Conservation (phyloP, 2,888 invertebrate genomes). For the Mesoligia furuncula region DNA sequence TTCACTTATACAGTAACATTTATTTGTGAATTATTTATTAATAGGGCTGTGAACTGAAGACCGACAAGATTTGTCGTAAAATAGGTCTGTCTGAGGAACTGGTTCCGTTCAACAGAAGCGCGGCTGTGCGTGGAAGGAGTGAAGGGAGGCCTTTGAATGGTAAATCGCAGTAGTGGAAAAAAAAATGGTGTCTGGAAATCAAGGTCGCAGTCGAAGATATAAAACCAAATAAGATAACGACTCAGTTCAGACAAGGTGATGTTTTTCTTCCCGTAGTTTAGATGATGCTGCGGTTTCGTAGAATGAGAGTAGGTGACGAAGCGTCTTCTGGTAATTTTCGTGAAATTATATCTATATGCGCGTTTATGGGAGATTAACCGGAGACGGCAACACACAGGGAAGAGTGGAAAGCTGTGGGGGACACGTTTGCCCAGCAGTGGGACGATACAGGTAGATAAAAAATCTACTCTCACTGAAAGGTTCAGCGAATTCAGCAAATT, state of each 20-base stretch:
- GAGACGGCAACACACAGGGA: no score
- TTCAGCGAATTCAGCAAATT: not conserved
- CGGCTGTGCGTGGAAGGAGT: no score
- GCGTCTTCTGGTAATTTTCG: not conserved
- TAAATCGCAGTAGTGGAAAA: no score
- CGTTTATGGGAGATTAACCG: no score
- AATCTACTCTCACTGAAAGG: not conserved
- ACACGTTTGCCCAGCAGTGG: no score
- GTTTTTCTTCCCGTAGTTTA: not conserved
- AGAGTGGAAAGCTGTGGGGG: no score
- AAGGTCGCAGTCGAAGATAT: not conserved
- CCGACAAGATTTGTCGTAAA: not conserved
- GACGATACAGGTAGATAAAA: no score
- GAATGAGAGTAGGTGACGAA: not conserved
- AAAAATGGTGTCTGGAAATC: not conserved
- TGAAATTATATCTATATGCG: not conserved
- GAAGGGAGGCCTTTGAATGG: no score
- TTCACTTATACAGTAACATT: not conserved
- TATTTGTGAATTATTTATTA: slow-evolving; percentile 19
- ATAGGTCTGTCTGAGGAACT: no score
- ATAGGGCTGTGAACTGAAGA: slow-evolving; percentile 7
- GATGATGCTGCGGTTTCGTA: not conserved
- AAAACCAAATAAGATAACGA: not conserved
- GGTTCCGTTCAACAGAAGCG: no score
- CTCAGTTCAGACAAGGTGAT: no score